phyloP scores from a whole-genome alignment of 2,888 invertebrate genomes.

The Lithodes maja region DNA sequence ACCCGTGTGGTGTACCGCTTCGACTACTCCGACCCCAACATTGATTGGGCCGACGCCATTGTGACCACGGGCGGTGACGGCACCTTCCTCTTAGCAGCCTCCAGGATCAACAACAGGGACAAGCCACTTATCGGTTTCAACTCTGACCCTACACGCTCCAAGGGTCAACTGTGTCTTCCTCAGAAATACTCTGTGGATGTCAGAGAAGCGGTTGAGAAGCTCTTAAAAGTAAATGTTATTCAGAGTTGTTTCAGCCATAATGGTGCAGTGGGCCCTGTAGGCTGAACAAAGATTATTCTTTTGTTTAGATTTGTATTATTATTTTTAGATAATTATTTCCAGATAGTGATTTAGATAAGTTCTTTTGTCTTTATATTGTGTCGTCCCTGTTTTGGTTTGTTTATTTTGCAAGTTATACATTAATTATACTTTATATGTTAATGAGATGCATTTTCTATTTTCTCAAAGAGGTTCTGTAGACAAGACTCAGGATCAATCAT shows the following conservation, averaged over 20 bases:
- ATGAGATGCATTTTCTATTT: background rate
- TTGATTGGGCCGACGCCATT: constrained; percentile 93
- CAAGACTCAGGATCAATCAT: too few species aligned
- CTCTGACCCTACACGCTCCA: constrained; percentile 94
- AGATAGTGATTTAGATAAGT: too few species aligned
- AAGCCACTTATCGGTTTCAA: constrained; percentile 98
- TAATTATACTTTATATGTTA: background rate
- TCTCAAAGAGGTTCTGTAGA: constrained; percentile 32
- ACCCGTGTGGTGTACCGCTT: constrained; percentile 86
- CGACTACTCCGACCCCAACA: constrained; percentile 81
- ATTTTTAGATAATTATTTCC: background rate
- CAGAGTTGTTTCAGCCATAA: background rate
- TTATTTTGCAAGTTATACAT: too few species aligned
- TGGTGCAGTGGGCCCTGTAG: too few species aligned
- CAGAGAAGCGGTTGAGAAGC: constrained; percentile 84
- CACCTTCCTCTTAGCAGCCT: constrained; percentile 95
- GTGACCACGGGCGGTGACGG: constrained; percentile 97
- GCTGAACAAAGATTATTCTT: too few species aligned
- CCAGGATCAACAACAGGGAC: constrained; percentile 82
- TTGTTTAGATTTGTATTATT: too few species aligned
- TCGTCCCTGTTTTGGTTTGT: too few species aligned
- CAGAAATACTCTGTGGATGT: constrained; percentile 88
- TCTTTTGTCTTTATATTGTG: too few species aligned
- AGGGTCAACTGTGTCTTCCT: constrained; percentile 93
- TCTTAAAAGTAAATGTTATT: constrained; percentile 81